Percentiles rank a stretch among this genome's conserved stretches.
Conservation (phyloP, 2,888 invertebrate species). For the Minunthozetes semirufus region DNA sequence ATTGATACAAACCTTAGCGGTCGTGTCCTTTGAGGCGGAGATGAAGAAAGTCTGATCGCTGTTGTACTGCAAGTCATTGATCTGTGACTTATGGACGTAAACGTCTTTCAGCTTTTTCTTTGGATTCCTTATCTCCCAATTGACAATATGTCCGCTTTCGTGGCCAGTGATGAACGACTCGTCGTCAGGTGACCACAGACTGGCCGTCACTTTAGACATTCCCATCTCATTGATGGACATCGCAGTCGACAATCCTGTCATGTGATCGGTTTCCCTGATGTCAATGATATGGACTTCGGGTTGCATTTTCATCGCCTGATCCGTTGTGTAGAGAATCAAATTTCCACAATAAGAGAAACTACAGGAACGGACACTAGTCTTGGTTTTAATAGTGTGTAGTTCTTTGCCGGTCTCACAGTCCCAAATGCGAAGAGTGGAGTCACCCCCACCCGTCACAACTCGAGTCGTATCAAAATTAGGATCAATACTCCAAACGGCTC, state of each 20-base stretch:
- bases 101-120: constrained; percentile 71
- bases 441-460: constrained; percentile 88
- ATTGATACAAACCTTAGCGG: constrained; percentile 62
- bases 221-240: constrained; percentile 36
- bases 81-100: constrained; percentile 73
- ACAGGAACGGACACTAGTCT: constrained; percentile 84
- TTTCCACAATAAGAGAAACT: constrained; percentile 87
- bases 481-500: constrained; percentile 97
- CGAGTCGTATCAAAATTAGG: constrained; percentile 86
- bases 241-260: constrained; percentile 32
- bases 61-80: constrained; percentile 94
- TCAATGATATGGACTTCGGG: constrained; percentile 77
- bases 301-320: constrained; percentile 79
- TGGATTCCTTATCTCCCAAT: constrained; percentile 88
- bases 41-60: constrained; percentile 92
- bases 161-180: constrained; percentile 86
- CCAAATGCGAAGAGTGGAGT: constrained; percentile 86
- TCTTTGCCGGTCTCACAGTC: constrained; percentile 63
- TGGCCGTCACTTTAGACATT: constrained; percentile 75
- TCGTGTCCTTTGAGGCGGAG: constrained; percentile 92
- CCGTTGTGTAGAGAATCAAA: constrained; percentile 85
- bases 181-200: constrained; percentile 90
- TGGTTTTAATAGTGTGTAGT: constrained; percentile 57
- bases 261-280: constrained; percentile 42
- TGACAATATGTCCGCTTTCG: constrained; percentile 82